These are phyloP conservation scores for Girardia tigrina DNA, from an alignment of 2,888 invertebrate genomes.

Conservation along the genomic window DNA sequence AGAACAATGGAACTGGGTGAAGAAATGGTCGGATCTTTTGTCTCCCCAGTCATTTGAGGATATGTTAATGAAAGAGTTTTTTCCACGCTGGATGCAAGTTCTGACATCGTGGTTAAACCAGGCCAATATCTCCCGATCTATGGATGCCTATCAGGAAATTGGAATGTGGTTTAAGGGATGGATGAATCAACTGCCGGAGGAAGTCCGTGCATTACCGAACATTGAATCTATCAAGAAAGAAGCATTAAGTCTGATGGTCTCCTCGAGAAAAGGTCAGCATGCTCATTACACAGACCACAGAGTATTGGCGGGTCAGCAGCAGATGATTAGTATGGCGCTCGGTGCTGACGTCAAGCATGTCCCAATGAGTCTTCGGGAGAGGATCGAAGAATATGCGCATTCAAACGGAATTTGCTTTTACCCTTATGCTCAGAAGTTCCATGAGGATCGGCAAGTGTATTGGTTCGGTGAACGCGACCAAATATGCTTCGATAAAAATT, in stretches of 20 bases:
- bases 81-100: slow-evolving; percentile 59
- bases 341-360: not conserved
- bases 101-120: slow-evolving; percentile 64
- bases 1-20: slow-evolving; percentile 82
- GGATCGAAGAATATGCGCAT: slow-evolving; percentile 51
- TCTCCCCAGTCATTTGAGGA: slow-evolving; percentile 65
- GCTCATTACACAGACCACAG: not conserved
- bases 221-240: slow-evolving; percentile 65
- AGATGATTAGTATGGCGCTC: slow-evolving; percentile 1
- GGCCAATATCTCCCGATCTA: not conserved
- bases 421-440: slow-evolving; percentile 67
- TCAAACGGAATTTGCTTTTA: slow-evolving; percentile 76
- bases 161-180: slow-evolving; percentile 67
- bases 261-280: slow-evolving; percentile 53
- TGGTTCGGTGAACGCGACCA: slow-evolving; percentile 59
- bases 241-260: slow-evolving; percentile 80
- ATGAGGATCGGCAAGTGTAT: slow-evolving; percentile 73
- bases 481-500: not conserved
- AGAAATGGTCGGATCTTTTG: slow-evolving; percentile 77
- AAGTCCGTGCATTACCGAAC: slow-evolving; percentile 43
- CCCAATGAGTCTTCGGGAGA: slow-evolving; percentile 28
- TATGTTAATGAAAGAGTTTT: slow-evolving; percentile 71
- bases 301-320: not conserved
- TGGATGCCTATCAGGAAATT: slow-evolving; percentile 62
- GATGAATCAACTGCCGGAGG: slow-evolving; percentile 55